Conservation (phyloP, 2,113 vertebrate genomes). For the Accipiter cooperii region DNA sequence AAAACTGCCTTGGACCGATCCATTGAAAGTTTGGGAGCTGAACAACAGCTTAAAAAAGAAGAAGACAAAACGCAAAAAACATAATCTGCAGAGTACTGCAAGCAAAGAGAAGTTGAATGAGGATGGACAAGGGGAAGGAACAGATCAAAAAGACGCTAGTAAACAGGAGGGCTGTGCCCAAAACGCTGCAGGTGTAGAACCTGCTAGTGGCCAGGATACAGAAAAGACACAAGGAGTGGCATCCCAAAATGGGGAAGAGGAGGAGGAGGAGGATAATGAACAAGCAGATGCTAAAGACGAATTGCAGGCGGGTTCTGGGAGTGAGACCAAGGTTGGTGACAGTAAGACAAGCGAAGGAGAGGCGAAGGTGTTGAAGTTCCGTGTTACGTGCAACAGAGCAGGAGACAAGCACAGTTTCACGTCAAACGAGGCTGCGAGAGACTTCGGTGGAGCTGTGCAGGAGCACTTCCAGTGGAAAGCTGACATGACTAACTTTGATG, state of each 20-base stretch:
- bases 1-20: conserved; percentile 82
- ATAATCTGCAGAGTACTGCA: not conserved
- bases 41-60: conserved; percentile 90
- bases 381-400: conserved; percentile 91
- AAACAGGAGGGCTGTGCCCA: not conserved
- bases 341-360: not conserved
- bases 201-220: not conserved
- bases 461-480: conserved; percentile 97
- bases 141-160: not conserved
- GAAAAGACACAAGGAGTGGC: not conserved
- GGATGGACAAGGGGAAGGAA: not conserved
- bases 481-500: conserved; percentile 97
- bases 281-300: not conserved
- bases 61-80: conserved; percentile 79
- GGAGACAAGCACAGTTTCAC: conserved; percentile 94
- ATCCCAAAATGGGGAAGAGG: not conserved
- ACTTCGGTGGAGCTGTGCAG: conserved; percentile 94
- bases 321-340: not conserved
- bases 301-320: not conserved
- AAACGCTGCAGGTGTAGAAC: not conserved
- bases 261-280: not conserved
- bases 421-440: conserved; percentile 91
- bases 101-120: conserved; percentile 33
- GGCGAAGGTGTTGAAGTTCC: conserved; percentile 77
- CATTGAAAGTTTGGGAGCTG: conserved; percentile 87